phyloP scores from a whole-genome alignment of 2,797 vertebrate species.

The Rhadinocentrus ornatus region DNA sequence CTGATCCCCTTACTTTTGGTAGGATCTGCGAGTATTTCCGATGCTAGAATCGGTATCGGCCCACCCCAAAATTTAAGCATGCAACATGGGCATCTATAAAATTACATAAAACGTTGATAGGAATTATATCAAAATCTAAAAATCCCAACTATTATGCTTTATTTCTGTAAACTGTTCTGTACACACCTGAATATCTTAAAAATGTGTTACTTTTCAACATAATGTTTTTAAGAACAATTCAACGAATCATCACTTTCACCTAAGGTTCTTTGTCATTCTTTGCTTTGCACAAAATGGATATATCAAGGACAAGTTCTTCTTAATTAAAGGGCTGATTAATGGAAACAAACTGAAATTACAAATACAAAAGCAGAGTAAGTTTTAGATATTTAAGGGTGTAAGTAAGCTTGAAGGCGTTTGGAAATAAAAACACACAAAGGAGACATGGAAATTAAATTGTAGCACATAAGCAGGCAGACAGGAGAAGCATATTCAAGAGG shows the following conservation, averaged over 20 bases:
- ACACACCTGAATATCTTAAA: background rate
- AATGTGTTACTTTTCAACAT: background rate
- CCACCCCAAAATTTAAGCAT: background rate
- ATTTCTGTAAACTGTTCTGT: background rate
- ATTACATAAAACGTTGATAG: background rate
- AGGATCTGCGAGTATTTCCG: too few species aligned
- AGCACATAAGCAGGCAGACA: conserved; percentile 12
- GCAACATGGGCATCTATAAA: background rate
- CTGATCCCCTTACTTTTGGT: too few species aligned
- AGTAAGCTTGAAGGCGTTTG: conserved; percentile 19
- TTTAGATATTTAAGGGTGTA: conserved; percentile 9
- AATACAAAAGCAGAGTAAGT: conserved; percentile 4
- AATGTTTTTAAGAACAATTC: background rate
- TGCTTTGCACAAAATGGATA: background rate
- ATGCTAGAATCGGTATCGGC: too few species aligned
- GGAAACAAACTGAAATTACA: conserved; percentile 10
- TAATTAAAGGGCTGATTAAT: background rate
- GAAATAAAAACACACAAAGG: conserved; percentile 30
- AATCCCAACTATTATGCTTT: background rate
- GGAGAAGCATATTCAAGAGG: conserved; percentile 19
- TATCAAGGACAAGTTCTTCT: background rate
- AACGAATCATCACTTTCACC: background rate
- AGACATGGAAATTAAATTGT: conserved; percentile 34
- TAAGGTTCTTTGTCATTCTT: conserved; percentile 21
- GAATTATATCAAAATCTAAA: background rate